Conservation (phyloP, 2,113 vertebrate species). For the Vidua chalybeata region DNA sequence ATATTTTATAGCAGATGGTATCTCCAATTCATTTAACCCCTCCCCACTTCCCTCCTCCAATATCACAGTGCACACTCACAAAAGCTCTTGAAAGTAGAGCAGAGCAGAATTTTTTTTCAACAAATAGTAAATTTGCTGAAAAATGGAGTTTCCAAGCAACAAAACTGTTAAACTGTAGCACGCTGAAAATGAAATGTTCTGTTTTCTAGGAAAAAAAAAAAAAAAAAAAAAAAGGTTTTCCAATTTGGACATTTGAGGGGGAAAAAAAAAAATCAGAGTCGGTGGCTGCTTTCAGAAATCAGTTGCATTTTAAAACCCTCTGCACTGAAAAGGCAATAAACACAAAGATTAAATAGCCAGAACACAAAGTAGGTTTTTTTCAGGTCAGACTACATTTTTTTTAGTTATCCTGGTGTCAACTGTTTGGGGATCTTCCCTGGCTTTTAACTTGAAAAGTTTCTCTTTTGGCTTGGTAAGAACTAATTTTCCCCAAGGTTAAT, state of each 20-base stretch:
- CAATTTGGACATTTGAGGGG: background rate
- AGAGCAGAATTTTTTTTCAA: conserved; percentile 2
- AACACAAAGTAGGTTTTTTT: background rate
- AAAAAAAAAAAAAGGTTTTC: background rate
- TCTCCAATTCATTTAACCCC: conserved; percentile 42
- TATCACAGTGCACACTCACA: background rate
- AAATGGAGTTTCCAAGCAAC: conserved; percentile 48
- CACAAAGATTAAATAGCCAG: background rate
- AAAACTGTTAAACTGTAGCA: conserved; percentile 21
- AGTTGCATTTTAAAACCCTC: background rate
- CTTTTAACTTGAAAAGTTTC: background rate
- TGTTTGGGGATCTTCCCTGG: background rate
- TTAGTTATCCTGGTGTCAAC: background rate
- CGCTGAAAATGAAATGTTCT: background rate
- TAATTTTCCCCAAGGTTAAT: background rate
- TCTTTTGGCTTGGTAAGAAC: background rate
- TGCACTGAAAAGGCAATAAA: background rate
- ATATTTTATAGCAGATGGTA: conserved; percentile 69
- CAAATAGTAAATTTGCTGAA: conserved; percentile 48
- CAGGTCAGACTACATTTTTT: background rate
- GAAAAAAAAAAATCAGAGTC: too few relatives aligned
- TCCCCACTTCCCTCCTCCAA: conserved; percentile 25
- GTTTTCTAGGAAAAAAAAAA: background rate
- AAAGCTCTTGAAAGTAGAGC: conserved; percentile 36
- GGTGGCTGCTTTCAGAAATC: background rate